Evolutionary conservation across 1,140 invertebrate species (phyloP).

Genomic region (Drosophila tropicalis): DNA sequence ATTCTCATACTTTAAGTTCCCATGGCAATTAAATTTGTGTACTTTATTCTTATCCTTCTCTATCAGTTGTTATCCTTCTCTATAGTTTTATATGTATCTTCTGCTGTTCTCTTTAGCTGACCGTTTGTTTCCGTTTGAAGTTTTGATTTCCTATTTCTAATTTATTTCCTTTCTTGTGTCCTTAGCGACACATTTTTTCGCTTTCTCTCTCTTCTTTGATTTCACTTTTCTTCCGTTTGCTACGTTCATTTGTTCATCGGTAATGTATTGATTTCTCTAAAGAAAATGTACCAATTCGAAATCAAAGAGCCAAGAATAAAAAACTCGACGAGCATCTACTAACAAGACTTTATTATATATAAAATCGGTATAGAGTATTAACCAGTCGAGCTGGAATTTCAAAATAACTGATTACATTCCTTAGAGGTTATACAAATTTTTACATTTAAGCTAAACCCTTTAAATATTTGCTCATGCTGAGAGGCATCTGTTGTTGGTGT

Average conservation of each 20-base stretch:
- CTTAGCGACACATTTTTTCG: neutral
- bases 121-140: neutral
- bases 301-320: neutral
- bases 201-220: neutral
- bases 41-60: neutral
- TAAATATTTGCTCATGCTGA: slow-evolving; percentile 5
- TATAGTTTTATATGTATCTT: neutral
- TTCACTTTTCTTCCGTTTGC: neutral
- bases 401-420: neutral
- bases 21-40: neutral
- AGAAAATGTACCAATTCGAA: neutral
- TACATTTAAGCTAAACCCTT: neutral
- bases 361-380: too few species aligned
- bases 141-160: slow-evolving; percentile 2
- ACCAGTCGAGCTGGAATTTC: too few species aligned
- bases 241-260: slow-evolving; percentile 1
- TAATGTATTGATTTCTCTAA: slow-evolving; percentile 2
- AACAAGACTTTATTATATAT: too few species aligned
- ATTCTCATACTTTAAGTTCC: neutral
- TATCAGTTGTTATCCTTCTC: neutral
- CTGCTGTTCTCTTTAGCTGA: neutral
- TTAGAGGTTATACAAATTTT: neutral
- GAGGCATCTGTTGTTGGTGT: slow-evolving; percentile 3
- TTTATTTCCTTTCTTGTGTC: slow-evolving; percentile 4
- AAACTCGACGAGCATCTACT: too few species aligned